Percentiles rank a stretch among this genome's conserved stretches.
Conservation (phyloP, 92 coral and sea anemone species). For the Muricea muricata region DNA sequence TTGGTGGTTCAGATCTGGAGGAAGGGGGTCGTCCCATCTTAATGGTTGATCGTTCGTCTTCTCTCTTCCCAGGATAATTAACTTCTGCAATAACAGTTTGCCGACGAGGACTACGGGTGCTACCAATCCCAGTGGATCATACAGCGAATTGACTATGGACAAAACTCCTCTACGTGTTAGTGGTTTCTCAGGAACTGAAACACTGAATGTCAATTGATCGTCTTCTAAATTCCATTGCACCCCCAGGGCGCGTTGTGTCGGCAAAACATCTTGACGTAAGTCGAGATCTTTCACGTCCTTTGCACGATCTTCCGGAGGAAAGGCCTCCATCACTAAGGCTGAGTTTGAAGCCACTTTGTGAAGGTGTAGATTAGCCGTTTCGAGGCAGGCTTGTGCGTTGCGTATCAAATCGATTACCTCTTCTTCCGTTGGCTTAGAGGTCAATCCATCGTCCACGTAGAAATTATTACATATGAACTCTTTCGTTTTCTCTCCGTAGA, state of each 20-base stretch:
- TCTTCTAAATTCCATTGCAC: conserved; percentile 63
- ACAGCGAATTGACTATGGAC: conserved; percentile 26
- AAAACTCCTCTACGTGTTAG: conserved; percentile 56
- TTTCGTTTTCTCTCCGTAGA: conserved; percentile 19
- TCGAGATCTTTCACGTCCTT: conserved; percentile 60
- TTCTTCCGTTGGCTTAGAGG: conserved; percentile 52
- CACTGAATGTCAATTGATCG: conserved; percentile 58
- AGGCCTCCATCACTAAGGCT: conserved; percentile 68
- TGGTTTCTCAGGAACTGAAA: conserved; percentile 7
- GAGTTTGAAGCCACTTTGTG: conserved; percentile 75
- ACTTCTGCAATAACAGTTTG: conserved; percentile 44
- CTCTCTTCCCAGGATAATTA: conserved; percentile 44
- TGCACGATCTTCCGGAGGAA: conserved; percentile 71
- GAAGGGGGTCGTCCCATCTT: conserved; percentile 57
- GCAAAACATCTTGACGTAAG: conserved; percentile 53
- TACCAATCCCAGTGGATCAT: conserved; percentile 52
- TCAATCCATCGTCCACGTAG: conserved; percentile 73
- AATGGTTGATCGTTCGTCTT: conserved; percentile 18
- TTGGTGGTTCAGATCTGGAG: not conserved
- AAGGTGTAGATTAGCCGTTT: conserved; percentile 66
- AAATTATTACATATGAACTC: conserved; percentile 65
- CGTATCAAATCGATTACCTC: conserved; percentile 58
- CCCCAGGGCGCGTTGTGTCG: conserved; percentile 69
- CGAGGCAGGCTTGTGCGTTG: conserved; percentile 56
- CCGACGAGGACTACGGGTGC: conserved; percentile 59